phyloP scores from a whole-genome alignment of 2,113 vertebrate genomes.

The Raphicerus campestris region DNA sequence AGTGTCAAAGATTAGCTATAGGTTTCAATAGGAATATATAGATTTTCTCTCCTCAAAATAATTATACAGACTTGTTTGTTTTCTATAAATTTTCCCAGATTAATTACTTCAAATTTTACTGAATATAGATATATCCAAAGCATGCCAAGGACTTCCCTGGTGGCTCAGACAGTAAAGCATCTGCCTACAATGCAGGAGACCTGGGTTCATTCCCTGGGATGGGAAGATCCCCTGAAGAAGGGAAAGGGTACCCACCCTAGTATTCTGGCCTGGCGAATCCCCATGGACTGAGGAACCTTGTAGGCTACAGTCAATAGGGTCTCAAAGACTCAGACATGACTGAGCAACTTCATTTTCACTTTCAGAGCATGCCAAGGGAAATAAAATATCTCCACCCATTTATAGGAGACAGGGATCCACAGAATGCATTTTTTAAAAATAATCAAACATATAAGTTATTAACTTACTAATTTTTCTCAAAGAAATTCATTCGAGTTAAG shows the following conservation, averaged over 20 bases:
- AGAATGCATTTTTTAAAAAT: background rate
- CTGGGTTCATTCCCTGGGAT: background rate
- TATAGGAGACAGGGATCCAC: background rate
- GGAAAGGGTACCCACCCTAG: too few relatives aligned
- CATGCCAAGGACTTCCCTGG: background rate
- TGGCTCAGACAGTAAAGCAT: background rate
- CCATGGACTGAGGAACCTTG: background rate
- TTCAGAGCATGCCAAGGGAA: background rate
- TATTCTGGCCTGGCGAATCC: background rate
- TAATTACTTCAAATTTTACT: background rate
- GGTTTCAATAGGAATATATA: background rate
- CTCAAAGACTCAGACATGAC: fast-evolving
- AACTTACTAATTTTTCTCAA: background rate
- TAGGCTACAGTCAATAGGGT: background rate
- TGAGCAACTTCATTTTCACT: background rate
- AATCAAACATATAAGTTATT: background rate
- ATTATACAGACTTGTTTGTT: background rate
- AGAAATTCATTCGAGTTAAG: background rate
- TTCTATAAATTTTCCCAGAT: background rate
- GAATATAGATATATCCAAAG: background rate
- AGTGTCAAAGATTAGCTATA: background rate
- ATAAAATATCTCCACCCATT: background rate
- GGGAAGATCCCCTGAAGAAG: background rate
- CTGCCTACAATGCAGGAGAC: background rate
- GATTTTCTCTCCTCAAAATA: background rate